Evolutionary conservation across 2,888 invertebrate genomes (phyloP), one percentile per base, ranked within the genome.

Genomic region (Apomyelois bistriatella): DNA sequence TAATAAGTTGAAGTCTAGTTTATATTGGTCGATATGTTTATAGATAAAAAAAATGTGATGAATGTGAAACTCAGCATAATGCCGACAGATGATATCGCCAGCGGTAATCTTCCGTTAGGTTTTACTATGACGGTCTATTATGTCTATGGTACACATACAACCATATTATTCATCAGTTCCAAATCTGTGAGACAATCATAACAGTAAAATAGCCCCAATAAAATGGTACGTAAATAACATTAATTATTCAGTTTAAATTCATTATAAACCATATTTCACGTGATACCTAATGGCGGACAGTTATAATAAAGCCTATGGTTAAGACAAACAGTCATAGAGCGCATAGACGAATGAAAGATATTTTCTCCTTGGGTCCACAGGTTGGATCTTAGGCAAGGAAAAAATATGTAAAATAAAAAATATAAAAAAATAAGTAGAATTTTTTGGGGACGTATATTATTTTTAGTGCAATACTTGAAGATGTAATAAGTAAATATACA

Each of bases 281-380:
- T 46, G 22, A 37, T 37, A 22, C 48, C 22, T 37, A 57, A 55
- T 54, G 52, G 49, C 53, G 46, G 41, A 47, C 40, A 50, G 36
- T 55, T 57, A 57, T 42, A 35, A 56, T 54, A 53, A 47, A 51
- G 52, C 52, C 32, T 30, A 30, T 40, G 28, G 37, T 9, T 15
- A 37, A 41, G 30, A 53, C 48, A 53, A 43, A 53, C 35, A 48
- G 41, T 35, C 37, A 28, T 15, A 36, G 22, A 42, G 42, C n/a
- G 48, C 30, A 30, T 37, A 40, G 10, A 16, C 32, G 7, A 32
- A 43, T 22, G 8, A 41, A 17, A 9, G 7, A 32, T 32, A 6
- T 38, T 12, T 13, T 43, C 43, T 4, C 30, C 30, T 30, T 43
- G 7, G 43, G 3, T 43, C 43, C 22, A 5, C 22, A 3, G 3